A percentile compares a stretch with the other conserved stretches of the same genome.
phyloP scores from a whole-genome alignment of 2,888 invertebrate genomes.

The Amorpha juglandis region DNA sequence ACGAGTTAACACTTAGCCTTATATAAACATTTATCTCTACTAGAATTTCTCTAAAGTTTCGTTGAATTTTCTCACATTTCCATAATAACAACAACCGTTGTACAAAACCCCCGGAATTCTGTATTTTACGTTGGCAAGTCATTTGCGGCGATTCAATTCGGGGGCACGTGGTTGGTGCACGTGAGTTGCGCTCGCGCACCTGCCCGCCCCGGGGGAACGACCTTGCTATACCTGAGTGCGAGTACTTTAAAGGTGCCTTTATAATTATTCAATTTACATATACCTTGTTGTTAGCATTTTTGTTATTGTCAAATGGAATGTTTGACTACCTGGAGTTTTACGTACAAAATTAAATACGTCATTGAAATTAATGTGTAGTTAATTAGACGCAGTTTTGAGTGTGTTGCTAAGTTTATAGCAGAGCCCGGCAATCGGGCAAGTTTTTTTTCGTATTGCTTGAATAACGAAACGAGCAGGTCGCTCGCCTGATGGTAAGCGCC shows the following conservation, averaged over 20 bases:
- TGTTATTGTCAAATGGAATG: not conserved
- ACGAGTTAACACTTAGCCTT: not conserved
- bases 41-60: not conserved
- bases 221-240: slow-evolving; percentile 14
- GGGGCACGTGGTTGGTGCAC: slow-evolving; percentile 35
- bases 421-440: no score
- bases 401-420: no score
- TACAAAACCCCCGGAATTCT: slow-evolving; percentile 1
- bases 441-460: no score
- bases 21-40: not conserved
- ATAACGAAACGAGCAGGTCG: no score
- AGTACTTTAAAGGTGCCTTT: not conserved
- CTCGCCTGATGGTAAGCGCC: no score
- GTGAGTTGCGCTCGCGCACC: slow-evolving; percentile 37
- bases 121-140: slow-evolving; percentile 16
- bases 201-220: slow-evolving; percentile 7
- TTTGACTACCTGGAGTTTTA: not conserved
- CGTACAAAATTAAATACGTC: not conserved
- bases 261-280: not conserved
- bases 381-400: no score
- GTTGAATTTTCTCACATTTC: not conserved
- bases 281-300: not conserved
- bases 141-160: slow-evolving; percentile 25
- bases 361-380: no score
- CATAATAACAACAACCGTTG: not conserved